Percentiles rank a stretch among this genome's conserved stretches.
Conservation (phyloP, 1,140 invertebrate genomes). For the Drosophila parabipectinata region DNA sequence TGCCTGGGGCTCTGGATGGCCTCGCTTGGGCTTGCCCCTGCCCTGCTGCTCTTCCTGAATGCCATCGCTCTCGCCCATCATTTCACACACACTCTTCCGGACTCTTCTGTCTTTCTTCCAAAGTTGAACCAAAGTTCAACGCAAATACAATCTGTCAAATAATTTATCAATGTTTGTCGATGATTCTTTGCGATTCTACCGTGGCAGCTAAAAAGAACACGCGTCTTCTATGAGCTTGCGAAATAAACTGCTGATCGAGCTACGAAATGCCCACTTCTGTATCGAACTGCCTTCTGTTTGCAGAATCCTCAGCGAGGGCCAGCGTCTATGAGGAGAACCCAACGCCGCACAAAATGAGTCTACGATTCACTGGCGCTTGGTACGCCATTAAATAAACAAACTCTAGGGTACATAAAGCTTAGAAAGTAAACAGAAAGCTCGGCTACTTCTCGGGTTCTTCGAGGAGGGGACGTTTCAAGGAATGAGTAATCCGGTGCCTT, state of each 20-base stretch:
- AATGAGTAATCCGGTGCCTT: no score
- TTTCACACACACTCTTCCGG: constrained; percentile 17
- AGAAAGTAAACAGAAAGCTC: neutral
- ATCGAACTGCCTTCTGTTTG: constrained; percentile 50
- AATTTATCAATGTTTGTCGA: constrained; percentile 78
- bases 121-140: constrained; percentile 65
- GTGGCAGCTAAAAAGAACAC: no score
- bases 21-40: neutral
- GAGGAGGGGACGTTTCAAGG: no score
- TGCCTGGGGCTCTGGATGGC: neutral
- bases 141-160: constrained; percentile 82
- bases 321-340: neutral
- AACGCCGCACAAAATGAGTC: constrained; percentile 9
- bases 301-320: constrained; percentile 24
- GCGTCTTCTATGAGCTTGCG: neutral
- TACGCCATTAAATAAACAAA: neutral
- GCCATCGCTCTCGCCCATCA: constrained; percentile 23
- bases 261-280: neutral
- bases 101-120: neutral
- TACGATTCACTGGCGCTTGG: constrained; percentile 15
- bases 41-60: neutral
- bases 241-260: constrained; percentile 13
- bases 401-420: neutral
- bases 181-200: constrained; percentile 5
- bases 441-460: neutral